Evolutionary conservation across 2,113 vertebrate species (phyloP).

Genomic region (Gasterosteus nipponicus): DNA sequence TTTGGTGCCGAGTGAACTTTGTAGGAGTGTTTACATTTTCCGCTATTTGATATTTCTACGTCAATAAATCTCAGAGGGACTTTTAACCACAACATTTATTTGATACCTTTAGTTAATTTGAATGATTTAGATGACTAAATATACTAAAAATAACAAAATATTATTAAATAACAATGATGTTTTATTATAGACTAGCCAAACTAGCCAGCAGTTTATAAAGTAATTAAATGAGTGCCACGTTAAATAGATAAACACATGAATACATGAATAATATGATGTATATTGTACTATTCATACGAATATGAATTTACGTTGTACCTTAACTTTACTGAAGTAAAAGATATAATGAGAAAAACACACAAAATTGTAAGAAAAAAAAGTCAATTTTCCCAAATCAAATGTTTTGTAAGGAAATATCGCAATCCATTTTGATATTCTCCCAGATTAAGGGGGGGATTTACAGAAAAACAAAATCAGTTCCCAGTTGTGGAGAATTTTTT

Average conservation of each 20-base stretch:
- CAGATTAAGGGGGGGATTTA: background rate
- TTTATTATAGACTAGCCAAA: background rate
- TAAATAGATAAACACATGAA: background rate
- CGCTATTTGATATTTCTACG: background rate
- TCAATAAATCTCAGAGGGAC: too few relatives aligned
- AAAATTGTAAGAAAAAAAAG: too few relatives aligned
- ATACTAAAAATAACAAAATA: background rate
- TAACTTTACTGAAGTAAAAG: too few relatives aligned
- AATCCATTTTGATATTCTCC: background rate
- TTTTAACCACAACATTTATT: background rate
- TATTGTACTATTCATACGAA: too few relatives aligned
- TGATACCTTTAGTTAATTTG: background rate
- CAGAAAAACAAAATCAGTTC: too few relatives aligned
- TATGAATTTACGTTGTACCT: too few relatives aligned
- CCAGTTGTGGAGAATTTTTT: too few relatives aligned
- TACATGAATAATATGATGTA: background rate
- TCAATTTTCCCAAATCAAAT: too few relatives aligned
- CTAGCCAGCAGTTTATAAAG: background rate
- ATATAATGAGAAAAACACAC: too few relatives aligned
- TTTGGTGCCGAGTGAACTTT: background rate
- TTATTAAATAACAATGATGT: background rate
- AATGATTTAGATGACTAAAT: background rate
- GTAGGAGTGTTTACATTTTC: background rate
- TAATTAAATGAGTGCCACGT: background rate
- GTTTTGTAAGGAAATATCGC: too few relatives aligned